Evolutionary conservation across 1,140 invertebrate genomes (phyloP), one percentile per base, ranked within the genome.

Genomic region (Xylocopa sonorina): DNA sequence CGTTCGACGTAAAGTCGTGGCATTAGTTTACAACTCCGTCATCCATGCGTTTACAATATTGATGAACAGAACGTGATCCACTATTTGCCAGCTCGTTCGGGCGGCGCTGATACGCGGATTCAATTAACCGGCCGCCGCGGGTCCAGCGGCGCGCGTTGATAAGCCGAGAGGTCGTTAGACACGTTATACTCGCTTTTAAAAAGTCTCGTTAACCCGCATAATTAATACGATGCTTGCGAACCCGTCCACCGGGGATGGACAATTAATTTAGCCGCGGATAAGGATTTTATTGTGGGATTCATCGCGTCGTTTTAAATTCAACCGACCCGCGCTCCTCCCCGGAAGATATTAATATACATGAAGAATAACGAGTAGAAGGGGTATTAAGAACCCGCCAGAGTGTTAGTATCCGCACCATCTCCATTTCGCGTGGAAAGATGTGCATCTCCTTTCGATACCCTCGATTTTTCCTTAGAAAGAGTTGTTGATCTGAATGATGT

Each of bases 261-360:
- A 84, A 84, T 84, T 84, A 83, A 83, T 84, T 83, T 63, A 79
- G 50, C 69, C 63, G 58, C n/a, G 80, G 68, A 78, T 78, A 83
- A 83, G 68, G 68, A 53, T 76, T 83, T 83, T 78, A 83, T 72
- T 72, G 80, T 58, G n/a, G 29, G 46, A 78, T 78, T 73, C 66
- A 72, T 78, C 51, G 62, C 41, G 58, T 32, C 51, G 60, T 51
- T 83, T 83, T 77, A 81, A 83, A 83, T 77, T 69, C 73, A 48
- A 77, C 29, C 81, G 75, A 69, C 4, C 41, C 27, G 14, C 24
- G 27, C 41, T 66, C 12, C 48, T 46, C 12, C 21, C 29, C 14
- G 27, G 18, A n/a, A 48, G 43, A 48, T 12, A 32, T 66, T 64
- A 64, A 64, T 46, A 46, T 46, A 21, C n/a, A n/a, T n/a, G n/a